Percentiles rank a stretch among this genome's conserved stretches.
Evolutionary conservation across 2,113 vertebrate genomes (phyloP).

Genomic region (Arizona elegans): DNA sequence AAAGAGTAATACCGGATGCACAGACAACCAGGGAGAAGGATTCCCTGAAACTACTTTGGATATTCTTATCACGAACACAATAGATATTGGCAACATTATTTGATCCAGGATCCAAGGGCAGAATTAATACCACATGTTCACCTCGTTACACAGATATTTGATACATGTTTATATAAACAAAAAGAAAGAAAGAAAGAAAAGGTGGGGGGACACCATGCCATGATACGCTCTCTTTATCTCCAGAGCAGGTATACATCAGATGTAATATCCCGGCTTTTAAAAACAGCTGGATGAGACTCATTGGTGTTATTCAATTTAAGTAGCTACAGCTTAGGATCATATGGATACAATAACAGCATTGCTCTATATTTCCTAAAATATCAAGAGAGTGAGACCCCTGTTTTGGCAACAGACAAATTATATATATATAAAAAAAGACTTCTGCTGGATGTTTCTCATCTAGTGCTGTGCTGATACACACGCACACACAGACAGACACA

Average conservation of each 20-base stretch:
- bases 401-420: background rate
- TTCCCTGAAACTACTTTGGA: slow-evolving; percentile 69
- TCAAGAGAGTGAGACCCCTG: background rate
- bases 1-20: slow-evolving; percentile 66
- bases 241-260: slow-evolving; percentile 49
- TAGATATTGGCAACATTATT: slow-evolving; percentile 72
- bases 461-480: background rate
- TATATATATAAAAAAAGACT: background rate
- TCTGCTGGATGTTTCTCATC: background rate
- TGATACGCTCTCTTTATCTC: slow-evolving; percentile 47
- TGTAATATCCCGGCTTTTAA: slow-evolving; percentile 39
- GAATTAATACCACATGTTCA: slow-evolving; percentile 73
- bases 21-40: slow-evolving; percentile 66
- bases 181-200: slow-evolving; percentile 30
- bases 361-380: background rate
- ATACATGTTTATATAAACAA: slow-evolving; percentile 65
- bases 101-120: slow-evolving; percentile 72
- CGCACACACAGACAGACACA: background rate
- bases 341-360: background rate
- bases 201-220: slow-evolving; percentile 39
- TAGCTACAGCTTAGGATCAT: background rate
- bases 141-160: slow-evolving; percentile 59
- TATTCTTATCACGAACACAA: slow-evolving; percentile 74
- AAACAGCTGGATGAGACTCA: slow-evolving; percentile 36
- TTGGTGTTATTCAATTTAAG: slow-evolving; percentile 21